Percentiles rank a stretch among this genome's conserved stretches.
phyloP scores from a whole-genome alignment of 2,888 invertebrate species.

The Pyralis farinalis region DNA sequence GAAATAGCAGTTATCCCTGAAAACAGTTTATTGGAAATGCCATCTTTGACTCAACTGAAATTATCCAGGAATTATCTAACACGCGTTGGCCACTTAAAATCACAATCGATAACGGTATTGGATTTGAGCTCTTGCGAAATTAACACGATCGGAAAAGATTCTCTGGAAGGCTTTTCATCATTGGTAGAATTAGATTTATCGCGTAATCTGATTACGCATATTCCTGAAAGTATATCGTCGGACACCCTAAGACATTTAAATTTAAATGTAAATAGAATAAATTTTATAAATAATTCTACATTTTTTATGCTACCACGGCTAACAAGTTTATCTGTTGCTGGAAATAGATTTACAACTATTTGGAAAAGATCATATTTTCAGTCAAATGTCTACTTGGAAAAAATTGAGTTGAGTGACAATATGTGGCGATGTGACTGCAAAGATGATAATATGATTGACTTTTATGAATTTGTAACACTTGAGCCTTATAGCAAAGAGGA shows the following conservation, averaged over 20 bases:
- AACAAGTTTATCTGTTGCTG: constrained; percentile 82
- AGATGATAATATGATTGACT: constrained; percentile 79
- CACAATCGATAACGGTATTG: constrained; percentile 77
- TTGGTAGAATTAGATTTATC: constrained; percentile 83
- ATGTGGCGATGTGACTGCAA: constrained; percentile 89
- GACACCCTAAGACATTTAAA: constrained; percentile 82
- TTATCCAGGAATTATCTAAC: constrained; percentile 84
- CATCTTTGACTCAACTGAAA: constrained; percentile 81
- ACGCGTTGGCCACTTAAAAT: constrained; percentile 78
- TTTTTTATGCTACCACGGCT: constrained; percentile 83
- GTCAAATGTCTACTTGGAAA: constrained; percentile 78
- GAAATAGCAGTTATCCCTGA: constrained; percentile 82
- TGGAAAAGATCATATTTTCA: constrained; percentile 82
- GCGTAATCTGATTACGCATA: constrained; percentile 82
- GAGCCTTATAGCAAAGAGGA: constrained; percentile 78
- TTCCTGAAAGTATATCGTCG: constrained; percentile 83
- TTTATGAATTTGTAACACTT: constrained; percentile 82
- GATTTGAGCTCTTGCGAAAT: constrained; percentile 86
- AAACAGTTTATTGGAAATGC: constrained; percentile 81
- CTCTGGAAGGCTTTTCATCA: constrained; percentile 80
- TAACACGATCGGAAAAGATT: constrained; percentile 74
- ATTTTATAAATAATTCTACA: constrained; percentile 81
- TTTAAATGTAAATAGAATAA: constrained; percentile 82
- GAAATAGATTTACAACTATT: constrained; percentile 85
- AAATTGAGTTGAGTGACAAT: constrained; percentile 85